Evolutionary conservation across 2,888 invertebrate genomes (phyloP), one percentile per base, ranked within the genome.

Genomic region (Zeuzera pyrina): DNA sequence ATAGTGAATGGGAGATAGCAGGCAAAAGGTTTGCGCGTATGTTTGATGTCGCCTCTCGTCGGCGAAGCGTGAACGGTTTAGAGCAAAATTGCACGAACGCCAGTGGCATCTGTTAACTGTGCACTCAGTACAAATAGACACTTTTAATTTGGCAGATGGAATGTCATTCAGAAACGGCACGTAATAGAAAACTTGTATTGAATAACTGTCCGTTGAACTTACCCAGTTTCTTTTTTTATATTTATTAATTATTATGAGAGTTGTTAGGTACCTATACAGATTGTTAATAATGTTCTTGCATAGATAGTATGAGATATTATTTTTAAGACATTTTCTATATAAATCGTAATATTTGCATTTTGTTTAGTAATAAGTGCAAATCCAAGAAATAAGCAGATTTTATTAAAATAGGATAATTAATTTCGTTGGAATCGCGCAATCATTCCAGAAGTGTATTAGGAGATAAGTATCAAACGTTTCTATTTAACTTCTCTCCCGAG

Each of bases 381-480:
- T 10, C n/a, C n/a, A 10, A 22, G 8, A 21, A 21, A 21, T 10
- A 21, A 21, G 3, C 2, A 21, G 10, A 10, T 25, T 25, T 12
- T 12, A 25, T 12, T 25, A 25, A 25, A 56, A 62, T 64, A 62
- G n/a, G n/a, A n/a, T 63, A 65, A 70, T 73, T 71, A 70, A 72
- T 77, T 73, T 64, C 51, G 55, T 57, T 55, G 49, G 60, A 77
- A 77, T 74, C 68, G 67, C 60, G 70, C 74, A 74, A 81, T 83
- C 67, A 74, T 76, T 66, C 64, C 71, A 64, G 67, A 79, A 79
- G 74, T 79, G 76, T 76, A 79, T 79, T 76, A 78, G 65, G 65
- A 78, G 83, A 81, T 79, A 79, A 81, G 78, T 77, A 81, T 81
- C 76, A 79, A 83, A 79, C 83, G 79, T 76, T 81, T 81, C 83